Evolutionary conservation across 2,797 vertebrate species (phyloP), one percentile per base, ranked within the genome.

Genomic region (Odontamblyopus lacepedii): DNA sequence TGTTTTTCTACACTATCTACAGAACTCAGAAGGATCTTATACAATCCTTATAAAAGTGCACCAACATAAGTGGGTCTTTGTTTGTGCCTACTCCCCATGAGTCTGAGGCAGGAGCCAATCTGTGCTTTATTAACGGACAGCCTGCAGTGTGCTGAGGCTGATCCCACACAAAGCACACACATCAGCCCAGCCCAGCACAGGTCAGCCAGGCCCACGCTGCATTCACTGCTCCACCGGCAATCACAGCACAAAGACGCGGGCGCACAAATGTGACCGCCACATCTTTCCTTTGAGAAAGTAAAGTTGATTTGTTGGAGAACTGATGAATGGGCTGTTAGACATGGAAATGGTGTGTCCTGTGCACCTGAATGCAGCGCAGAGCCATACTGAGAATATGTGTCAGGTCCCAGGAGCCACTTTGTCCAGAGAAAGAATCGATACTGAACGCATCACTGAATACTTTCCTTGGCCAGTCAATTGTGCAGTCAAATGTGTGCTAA

Each of bases 61-160:
- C 5, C 29, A 62, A 23, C 62, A 63, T 63, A 9, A 38, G 35
- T 26, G 7, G 3, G 29, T n/a, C 29, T 27, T 59, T 41, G 69
- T 72, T 63, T 67, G 61, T 71, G 26, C 68, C 29, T 56, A 53
- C 53, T 57, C 38, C n/a, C 35, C 63, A 71, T 60, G 32, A 44
- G 60, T 15, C n/a, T 4, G 15, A 23, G 26, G n/a, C 63, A 6
- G 8, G 7, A 76, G 71, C 64, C 26, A 44, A 16, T 61, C 23
- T 67, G 60, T 70, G 56, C 53, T 81, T 79, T 61, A 72, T 83
- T 77, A 78, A 71, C 80, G 15, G 41, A 78, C 11, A 55, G 62
- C 69, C 73, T 69, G 71, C 3, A 0, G 70, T 29, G 61, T 74
- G 44, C 67, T 11, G 67, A 48, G 67, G 19, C 18, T 51, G 13